Conservation (phyloP, 2,113 vertebrate genomes). For the Tinamus guttatus region DNA sequence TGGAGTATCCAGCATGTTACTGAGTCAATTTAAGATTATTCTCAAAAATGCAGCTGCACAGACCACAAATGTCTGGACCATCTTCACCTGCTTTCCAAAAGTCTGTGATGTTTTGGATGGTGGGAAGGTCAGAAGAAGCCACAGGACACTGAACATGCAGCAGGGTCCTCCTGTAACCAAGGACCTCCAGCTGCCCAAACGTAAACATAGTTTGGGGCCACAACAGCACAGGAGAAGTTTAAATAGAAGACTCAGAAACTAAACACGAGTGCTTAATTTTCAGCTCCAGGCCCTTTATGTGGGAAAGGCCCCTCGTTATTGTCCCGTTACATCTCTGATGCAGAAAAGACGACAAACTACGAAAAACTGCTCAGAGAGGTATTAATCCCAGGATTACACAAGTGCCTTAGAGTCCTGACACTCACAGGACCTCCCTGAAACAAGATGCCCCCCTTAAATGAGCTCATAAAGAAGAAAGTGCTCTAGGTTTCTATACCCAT, state of each 20-base stretch:
- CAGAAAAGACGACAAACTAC: not conserved
- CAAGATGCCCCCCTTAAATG: too few species aligned
- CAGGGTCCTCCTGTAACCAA: accelerated
- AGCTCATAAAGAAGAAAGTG: not conserved
- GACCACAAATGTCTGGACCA: accelerated
- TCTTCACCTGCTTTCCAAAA: not conserved
- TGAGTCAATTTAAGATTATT: not conserved
- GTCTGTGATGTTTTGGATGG: not conserved
- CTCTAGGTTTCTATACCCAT: accelerated
- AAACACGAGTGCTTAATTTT: not conserved
- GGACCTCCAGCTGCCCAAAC: not conserved
- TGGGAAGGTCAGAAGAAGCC: not conserved
- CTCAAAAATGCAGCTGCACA: accelerated
- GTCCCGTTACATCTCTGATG: not conserved
- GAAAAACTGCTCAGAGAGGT: not conserved
- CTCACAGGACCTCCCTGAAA: too few species aligned
- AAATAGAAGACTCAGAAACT: not conserved
- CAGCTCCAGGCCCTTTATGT: not conserved
- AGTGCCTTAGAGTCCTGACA: not conserved
- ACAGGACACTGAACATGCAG: not conserved
- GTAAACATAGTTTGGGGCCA: accelerated
- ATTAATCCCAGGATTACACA: not conserved
- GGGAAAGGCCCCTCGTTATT: not conserved
- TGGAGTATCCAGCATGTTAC: accelerated
- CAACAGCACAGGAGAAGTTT: accelerated